Base-by-base conservation (phyloP, 1,140 invertebrate genomes). In the Drosophila murphyi region DNA sequence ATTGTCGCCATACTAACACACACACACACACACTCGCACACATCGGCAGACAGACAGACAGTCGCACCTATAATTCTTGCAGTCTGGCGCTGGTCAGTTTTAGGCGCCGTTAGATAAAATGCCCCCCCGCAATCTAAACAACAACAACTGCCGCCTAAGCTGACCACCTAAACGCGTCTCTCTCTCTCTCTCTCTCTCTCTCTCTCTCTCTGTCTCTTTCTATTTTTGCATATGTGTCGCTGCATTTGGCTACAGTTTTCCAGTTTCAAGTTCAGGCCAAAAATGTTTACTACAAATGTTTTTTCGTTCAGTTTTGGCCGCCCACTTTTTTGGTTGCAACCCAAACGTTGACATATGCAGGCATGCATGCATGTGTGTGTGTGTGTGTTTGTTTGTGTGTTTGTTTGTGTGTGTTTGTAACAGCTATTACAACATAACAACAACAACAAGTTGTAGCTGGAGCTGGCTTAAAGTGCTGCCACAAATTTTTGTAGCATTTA, bases 51-150 rank as follows among this genome's bases (percentile, higher is more conserved):
- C 3, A 57, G 12, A 57, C 34, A 57, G 28, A 2, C 45, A 41
- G 56, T 69, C 51, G 72, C 82, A 83, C 76, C 82, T 85, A 87
- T 87, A 87, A 87, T 78, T 87, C 83, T 80, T 74, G 72, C 74
- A 65, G 70, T 78, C 80, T 75, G 82, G 65, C 61, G 50, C 60
- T 77, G 82, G 78, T 80, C 76, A 80, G 83, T 83, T 86, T 80
- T 77, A 69, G 76, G 81, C 72, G 68, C 72, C 56, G 63, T 68
- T 74, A 89, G 85, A 83, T 87, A 87, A 88, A 82, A 64, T 67
- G 34, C 50, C 60, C 48, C 61, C 54, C 48, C 39, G 8, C 35
- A 34, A 55, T 3, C 45, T 8, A 28, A 52, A 67, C 61, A 50
- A 70, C 63, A 63, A 51, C 60, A 45, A 51, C 45, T 50, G 52